phyloP scores from a whole-genome alignment of 1,140 invertebrate genomes.

The Radopholus similis region DNA sequence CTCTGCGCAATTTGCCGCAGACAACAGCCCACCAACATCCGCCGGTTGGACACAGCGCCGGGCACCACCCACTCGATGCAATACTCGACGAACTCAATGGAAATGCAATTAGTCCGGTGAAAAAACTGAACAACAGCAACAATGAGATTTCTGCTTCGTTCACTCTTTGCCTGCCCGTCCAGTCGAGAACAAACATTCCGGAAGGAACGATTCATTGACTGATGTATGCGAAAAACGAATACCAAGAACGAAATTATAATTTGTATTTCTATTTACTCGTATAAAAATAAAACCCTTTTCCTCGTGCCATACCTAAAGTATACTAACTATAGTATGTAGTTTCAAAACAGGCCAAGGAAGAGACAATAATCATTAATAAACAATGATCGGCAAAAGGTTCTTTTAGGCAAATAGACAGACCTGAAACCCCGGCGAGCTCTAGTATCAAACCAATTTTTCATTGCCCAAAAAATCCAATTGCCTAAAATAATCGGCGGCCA shows the following conservation, averaged over 20 bases:
- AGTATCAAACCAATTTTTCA: neutral
- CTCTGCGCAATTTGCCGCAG: slow-evolving; percentile 3
- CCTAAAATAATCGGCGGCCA: too few relatives aligned
- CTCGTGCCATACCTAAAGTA: too few relatives aligned
- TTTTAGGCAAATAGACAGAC: neutral
- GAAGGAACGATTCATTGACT: too few relatives aligned
- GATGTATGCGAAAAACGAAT: too few relatives aligned
- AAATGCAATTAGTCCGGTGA: too few relatives aligned
- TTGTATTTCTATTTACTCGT: too few relatives aligned
- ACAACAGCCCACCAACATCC: neutral
- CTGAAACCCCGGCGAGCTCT: neutral
- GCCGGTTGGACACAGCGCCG: neutral
- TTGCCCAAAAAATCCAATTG: too few relatives aligned
- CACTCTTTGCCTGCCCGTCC: neutral
- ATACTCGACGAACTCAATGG: slow-evolving; percentile 30
- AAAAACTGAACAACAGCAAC: slow-evolving; percentile 8
- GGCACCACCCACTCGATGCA: slow-evolving; percentile 16
- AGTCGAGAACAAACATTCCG: too few relatives aligned
- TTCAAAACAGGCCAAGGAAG: neutral
- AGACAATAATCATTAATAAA: neutral
- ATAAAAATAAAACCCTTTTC: too few relatives aligned
- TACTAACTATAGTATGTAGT: neutral
- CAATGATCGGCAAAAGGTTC: too few relatives aligned
- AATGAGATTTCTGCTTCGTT: slow-evolving; percentile 8
- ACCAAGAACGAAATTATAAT: too few relatives aligned